Percentiles rank a stretch among this genome's conserved stretches.
Evolutionary conservation across 1,140 invertebrate species (phyloP).

Genomic region (Drosophila pruinosa): DNA sequence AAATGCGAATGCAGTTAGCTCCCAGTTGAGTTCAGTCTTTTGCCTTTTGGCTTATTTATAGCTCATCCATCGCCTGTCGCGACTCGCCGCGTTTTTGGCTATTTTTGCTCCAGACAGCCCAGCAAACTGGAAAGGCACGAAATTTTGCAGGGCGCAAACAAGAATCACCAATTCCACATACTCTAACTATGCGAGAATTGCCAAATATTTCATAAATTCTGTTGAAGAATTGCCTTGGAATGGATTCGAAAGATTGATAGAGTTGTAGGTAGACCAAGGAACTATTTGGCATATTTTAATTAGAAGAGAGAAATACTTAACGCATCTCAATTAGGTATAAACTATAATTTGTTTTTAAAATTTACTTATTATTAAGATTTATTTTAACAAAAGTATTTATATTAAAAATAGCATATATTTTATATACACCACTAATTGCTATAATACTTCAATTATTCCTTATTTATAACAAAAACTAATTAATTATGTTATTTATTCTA

Average conservation of each 20-base stretch:
- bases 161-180: constrained; percentile 17
- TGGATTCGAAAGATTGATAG: not conserved
- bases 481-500: too few relatives aligned
- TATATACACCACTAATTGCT: too few relatives aligned
- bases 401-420: too few relatives aligned
- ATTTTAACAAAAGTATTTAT: too few relatives aligned
- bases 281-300: too few relatives aligned
- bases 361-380: too few relatives aligned
- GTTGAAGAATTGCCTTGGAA: not conserved
- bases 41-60: constrained; percentile 69
- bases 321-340: too few relatives aligned
- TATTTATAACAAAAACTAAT: too few relatives aligned
- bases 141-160: not conserved
- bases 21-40: constrained; percentile 57
- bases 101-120: constrained; percentile 62
- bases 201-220: not conserved
- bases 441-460: too few relatives aligned
- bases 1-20: constrained; percentile 16
- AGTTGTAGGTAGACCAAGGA: too few relatives aligned
- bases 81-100: constrained; percentile 70
- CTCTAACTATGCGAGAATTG: constrained; percentile 19
- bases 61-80: constrained; percentile 74
- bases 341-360: too few relatives aligned
- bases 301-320: too few relatives aligned
- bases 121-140: constrained; percentile 46